Evolutionary conservation across 2,888 invertebrate genomes (phyloP), one percentile per base, ranked within the genome.

Genomic region (Clivina fossor): DNA sequence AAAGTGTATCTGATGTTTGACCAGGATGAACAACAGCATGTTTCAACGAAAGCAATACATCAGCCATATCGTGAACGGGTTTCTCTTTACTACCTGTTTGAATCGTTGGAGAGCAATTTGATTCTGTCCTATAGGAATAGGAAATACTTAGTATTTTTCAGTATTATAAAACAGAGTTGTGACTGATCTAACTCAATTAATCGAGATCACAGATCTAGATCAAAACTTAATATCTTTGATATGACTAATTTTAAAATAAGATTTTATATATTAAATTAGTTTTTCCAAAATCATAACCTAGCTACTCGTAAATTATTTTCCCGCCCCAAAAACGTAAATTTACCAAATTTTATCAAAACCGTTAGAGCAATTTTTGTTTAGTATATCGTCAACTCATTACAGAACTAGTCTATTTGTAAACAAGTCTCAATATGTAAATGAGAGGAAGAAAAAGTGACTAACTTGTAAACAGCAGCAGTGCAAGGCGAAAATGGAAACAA

Each of bases 401-500:
- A n/a, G n/a, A n/a, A n/a, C n/a, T n/a, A n/a, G n/a, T n/a, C n/a
- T n/a, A n/a, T n/a, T n/a, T n/a, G n/a, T n/a, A n/a, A n/a, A n/a
- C 35, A n/a, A 11, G 13, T 5, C 13, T 35, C 13, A 5, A 13
- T 11, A 26, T 7, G 37, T 35, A 44, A 13, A 18, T 24, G n/a
- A 11, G 18, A 3, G 3, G 40, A 54, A 46, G 33, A 15, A 11
- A 8, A 40, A 2, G 19, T 49, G 13, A 78, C 83, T 81, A 66
- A 86, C 86, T 87, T 88, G 77, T 88, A 90, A 46, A 78, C 77
- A 3, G 64, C 66, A 57, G 84, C 84, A 56, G 88, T 82, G 70
- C 88, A 88, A 0, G 92, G 90, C 43, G 90, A 89, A 73, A 93
- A 91, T 2, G 92, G 87, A 66, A 93, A 92, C 49, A 93, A 81